Evolutionary conservation across 1,140 invertebrate species (phyloP).

Genomic region (Neodiprion lecontei): DNA sequence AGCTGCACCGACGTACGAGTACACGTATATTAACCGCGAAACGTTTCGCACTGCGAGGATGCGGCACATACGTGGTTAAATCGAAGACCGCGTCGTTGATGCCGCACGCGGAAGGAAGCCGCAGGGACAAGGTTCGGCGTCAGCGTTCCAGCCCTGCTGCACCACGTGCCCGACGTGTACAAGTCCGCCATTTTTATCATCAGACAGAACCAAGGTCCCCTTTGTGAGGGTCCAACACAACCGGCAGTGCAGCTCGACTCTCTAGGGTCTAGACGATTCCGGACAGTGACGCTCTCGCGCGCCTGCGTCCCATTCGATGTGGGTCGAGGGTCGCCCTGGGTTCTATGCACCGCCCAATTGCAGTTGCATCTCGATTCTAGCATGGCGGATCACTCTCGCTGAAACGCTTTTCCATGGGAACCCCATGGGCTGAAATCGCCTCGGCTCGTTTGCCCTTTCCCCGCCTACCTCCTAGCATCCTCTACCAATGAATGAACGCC

Average conservation of each 20-base stretch:
- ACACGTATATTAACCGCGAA: too few relatives aligned
- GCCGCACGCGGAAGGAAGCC: too few relatives aligned
- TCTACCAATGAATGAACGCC: slow-evolving; percentile 54
- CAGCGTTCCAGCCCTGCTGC: too few relatives aligned
- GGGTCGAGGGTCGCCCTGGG: background rate
- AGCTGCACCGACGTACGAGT: too few relatives aligned
- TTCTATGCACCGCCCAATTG: slow-evolving; percentile 11
- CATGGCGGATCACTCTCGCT: slow-evolving; percentile 15
- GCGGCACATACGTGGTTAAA: too few relatives aligned
- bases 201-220: background rate
- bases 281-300: background rate
- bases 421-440: slow-evolving; percentile 37
- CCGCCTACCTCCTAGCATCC: slow-evolving; percentile 55
- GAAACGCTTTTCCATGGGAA: slow-evolving; percentile 11
- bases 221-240: background rate
- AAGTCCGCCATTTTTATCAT: slow-evolving; percentile 3
- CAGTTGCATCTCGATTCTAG: slow-evolving; percentile 11
- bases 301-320: background rate
- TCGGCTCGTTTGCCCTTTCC: slow-evolving; percentile 49
- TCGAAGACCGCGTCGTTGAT: too few relatives aligned
- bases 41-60: too few relatives aligned
- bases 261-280: background rate
- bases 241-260: background rate
- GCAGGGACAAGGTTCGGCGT: too few relatives aligned
- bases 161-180: background rate